Base-by-base conservation (phyloP, 2,113 vertebrate species). In the Orthonyx spaldingii region DNA sequence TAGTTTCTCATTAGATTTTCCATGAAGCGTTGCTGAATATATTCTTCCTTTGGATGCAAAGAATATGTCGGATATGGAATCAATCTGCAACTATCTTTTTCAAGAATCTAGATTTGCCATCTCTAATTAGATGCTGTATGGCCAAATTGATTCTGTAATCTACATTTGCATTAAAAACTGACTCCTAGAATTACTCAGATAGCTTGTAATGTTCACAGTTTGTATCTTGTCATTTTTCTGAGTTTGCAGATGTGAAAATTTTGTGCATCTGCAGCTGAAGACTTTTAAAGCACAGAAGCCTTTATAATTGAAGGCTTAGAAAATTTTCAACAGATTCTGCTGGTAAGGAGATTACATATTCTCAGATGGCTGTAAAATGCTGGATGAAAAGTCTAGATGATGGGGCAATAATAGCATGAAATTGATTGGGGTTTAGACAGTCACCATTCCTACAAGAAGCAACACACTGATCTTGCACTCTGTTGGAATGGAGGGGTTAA, bases 141-240 rank as follows among this genome's bases (percentile, higher is more conserved):
- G 66, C 59, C 75, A 2, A 91, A 91, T 88, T 83, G 79, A 76
- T 96, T 96, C 86, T 81, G 64, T 92, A 87, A 87, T 95, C 69
- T 83, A 70, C 85, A 95, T 95, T 94, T 96, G 84, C 94, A 93
- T 96, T 95, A 91, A 96, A 87, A 97, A 83, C 81, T 85, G 64
- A 91, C 91, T 95, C 49, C 66, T 87, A 85, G 81, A 91, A 88
- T 93, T 85, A 84, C 66, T 85, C 70, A 53, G 81, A 89, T 92
- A 89, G 84, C 47, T 94, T 72, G 53, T 87, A 72, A 50, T 37
- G n/a, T 94, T 97, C 90, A 64, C 69, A 65, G 70, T 90, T 94
- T 90, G 49, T 87, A 83, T 86, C 70, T 5, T 79, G 57, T 79
- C 33, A 50, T 91, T 96, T 96, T 95, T 85, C 46, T 3, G 5